Conservation (phyloP, 2,888 invertebrate species). For the Agrypnus murinus region DNA sequence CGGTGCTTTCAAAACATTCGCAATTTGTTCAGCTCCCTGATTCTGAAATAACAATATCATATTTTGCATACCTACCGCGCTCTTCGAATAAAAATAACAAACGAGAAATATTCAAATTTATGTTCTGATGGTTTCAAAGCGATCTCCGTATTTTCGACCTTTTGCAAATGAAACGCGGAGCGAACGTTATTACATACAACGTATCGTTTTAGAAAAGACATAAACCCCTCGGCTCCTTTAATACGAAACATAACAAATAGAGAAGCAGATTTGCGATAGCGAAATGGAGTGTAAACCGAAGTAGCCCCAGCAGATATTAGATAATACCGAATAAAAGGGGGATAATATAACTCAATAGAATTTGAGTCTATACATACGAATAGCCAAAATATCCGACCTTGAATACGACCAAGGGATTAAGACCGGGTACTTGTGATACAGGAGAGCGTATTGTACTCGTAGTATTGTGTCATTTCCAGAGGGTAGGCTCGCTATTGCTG, state of each 20-base stretch:
- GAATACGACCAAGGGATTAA: conserved; percentile 65
- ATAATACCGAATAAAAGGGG: conserved; percentile 64
- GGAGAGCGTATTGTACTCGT: conserved; percentile 54
- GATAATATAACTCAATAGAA: conserved; percentile 61
- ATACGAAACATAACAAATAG: conserved; percentile 49
- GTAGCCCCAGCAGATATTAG: conserved; percentile 63
- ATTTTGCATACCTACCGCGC: conserved; percentile 55
- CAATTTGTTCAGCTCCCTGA: conserved; percentile 56
- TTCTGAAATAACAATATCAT: conserved; percentile 60
- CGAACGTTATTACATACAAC: conserved; percentile 39
- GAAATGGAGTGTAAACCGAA: conserved; percentile 67
- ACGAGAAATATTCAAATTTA: conserved; percentile 61
- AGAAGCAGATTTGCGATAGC: conserved; percentile 58
- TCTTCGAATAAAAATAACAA: conserved; percentile 60
- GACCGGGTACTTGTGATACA: conserved; percentile 63
- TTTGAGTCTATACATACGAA: conserved; percentile 54
- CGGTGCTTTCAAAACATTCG: conserved; percentile 52
- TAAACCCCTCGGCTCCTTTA: conserved; percentile 42
- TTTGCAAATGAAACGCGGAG: conserved; percentile 40
- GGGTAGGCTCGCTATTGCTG: conserved; percentile 64
- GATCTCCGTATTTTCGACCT: conserved; percentile 50
- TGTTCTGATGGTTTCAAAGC: conserved; percentile 55
- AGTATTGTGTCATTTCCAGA: conserved; percentile 67
- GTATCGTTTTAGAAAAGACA: conserved; percentile 47
- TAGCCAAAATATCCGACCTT: conserved; percentile 63